A percentile compares a stretch with the other conserved stretches of the same genome.
Conservation (phyloP, 1,140 invertebrate genomes). For the Panagrolaimus sp. region DNA sequence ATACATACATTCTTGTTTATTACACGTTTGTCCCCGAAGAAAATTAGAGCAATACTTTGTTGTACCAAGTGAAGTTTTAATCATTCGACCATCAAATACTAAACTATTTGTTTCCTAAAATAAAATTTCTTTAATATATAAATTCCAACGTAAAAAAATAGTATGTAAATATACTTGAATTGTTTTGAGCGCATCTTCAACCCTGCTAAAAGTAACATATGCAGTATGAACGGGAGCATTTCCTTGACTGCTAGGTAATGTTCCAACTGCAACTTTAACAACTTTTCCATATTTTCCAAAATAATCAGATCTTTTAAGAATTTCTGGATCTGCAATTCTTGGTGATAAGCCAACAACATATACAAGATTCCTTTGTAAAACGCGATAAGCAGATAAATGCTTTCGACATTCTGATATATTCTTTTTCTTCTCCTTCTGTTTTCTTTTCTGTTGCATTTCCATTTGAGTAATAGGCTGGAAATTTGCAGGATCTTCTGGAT, state of each 20-base stretch:
- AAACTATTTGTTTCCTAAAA: conserved; percentile 88
- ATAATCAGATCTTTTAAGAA: conserved; percentile 89
- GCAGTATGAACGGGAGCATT: conserved; percentile 61
- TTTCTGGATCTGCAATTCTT: conserved; percentile 84
- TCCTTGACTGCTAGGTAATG: conserved; percentile 70
- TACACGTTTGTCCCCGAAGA: conserved; percentile 91
- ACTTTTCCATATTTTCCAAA: conserved; percentile 99
- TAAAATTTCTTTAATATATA: not conserved
- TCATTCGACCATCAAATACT: conserved; percentile 81
- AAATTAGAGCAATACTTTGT: conserved; percentile 99
- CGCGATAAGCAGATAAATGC: conserved; percentile 85
- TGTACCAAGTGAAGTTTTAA: conserved; percentile 95
- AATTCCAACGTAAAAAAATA: not conserved
- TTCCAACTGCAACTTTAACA: conserved; percentile 98
- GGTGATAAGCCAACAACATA: conserved; percentile 96
- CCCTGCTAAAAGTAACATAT: conserved; percentile 91
- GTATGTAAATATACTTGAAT: conserved; percentile 63
- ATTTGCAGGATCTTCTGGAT: conserved; percentile 95
- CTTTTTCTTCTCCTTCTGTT: conserved; percentile 71
- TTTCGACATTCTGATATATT: conserved; percentile 83
- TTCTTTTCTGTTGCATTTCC: conserved; percentile 74
- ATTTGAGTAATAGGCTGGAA: conserved; percentile 91
- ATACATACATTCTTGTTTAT: conserved; percentile 98
- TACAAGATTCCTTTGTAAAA: conserved; percentile 97
- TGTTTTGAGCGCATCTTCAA: conserved; percentile 86